These are phyloP conservation scores for Drosophila santomea DNA, from an alignment of 1,140 invertebrate species.

Conservation along the genomic window DNA sequence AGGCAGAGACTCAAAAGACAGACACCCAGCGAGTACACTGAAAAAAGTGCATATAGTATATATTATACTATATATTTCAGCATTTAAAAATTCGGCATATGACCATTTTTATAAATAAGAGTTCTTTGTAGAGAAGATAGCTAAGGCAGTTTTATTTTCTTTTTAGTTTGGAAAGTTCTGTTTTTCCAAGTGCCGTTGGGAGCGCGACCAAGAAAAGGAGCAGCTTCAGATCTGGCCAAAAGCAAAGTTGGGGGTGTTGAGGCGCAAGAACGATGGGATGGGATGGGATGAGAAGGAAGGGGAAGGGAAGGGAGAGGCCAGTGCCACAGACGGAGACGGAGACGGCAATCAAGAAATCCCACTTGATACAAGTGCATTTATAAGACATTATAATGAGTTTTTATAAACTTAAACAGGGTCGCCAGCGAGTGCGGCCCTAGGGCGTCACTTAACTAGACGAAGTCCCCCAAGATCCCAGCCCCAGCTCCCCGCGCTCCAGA, in stretches of 20 bases:
- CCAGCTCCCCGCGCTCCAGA: conserved; percentile 21
- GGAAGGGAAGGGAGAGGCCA: neutral
- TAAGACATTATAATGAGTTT: conserved; percentile 84
- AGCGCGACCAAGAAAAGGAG: conserved; percentile 41
- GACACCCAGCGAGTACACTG: conserved; percentile 34
- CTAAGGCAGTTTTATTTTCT: too few relatives aligned
- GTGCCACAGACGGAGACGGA: conserved; percentile 24
- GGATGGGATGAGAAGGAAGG: too few relatives aligned
- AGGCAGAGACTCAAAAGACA: conserved; percentile 24
- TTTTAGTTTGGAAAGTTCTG: neutral
- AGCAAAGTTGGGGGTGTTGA: conserved; percentile 6
- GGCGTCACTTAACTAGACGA: conserved; percentile 78
- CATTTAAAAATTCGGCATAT: too few relatives aligned
- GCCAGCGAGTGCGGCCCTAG: conserved; percentile 56
- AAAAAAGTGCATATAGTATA: neutral
- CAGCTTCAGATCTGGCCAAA: conserved; percentile 39
- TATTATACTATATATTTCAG: too few relatives aligned
- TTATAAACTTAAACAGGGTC: conserved; percentile 84
- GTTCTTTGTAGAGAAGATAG: too few relatives aligned
- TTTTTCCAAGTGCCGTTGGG: conserved; percentile 16
- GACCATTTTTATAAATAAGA: too few relatives aligned
- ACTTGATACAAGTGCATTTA: conserved; percentile 83
- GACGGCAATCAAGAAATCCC: conserved; percentile 77
- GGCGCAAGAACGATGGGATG: neutral
- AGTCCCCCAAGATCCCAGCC: conserved; percentile 7